Evolutionary conservation across 2,888 invertebrate species (phyloP), one percentile per base, ranked within the genome.

Genomic region (Phengaris arion): DNA sequence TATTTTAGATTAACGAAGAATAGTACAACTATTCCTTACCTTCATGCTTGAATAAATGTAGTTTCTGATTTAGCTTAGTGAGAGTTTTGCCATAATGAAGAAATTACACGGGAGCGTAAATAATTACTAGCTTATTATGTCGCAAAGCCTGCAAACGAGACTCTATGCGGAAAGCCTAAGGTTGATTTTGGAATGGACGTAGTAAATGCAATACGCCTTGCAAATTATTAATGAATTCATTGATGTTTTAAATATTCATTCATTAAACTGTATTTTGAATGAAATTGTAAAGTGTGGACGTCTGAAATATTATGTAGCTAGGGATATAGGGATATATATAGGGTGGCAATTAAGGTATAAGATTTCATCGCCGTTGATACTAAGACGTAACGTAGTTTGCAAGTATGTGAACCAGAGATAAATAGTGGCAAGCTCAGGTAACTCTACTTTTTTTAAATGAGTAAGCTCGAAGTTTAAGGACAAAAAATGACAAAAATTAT

Each of bases 231-330:
- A 69, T 68, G 46, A 55, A 55, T 70, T 13, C 55, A 68, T 75
- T 57, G 55, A 69, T 68, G 54, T 46, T 74, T 74, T 74, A 54
- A 74, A 45, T 72, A 74, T 64, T 48, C 68, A 74, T 74, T 64
- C 51, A 59, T 51, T 10, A n/a, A 51, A n/a, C 12, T 35, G 12
- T 8, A 15, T 12, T 13, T 48, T 48, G 69, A 70, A 48, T 70
- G 48, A 51, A 10, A 22, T 59, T 22, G 35, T 64, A 12, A 6
- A 12, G 52, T 52, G 52, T 52, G 10, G 52, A 52, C 35, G 35
- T 35, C 2, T 4, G 3, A 15, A 57, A 55, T 55, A 22, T 22
- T 22, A 22, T 22, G 22, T 22, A 7, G 55, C 55, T n/a, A 55
- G 4, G 35, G 35, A n/a, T n/a, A n/a, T n/a, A n/a, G n/a, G n/a